These are phyloP conservation scores for Naja naja DNA, from an alignment of 2,113 vertebrate species.

Conservation along the genomic window DNA sequence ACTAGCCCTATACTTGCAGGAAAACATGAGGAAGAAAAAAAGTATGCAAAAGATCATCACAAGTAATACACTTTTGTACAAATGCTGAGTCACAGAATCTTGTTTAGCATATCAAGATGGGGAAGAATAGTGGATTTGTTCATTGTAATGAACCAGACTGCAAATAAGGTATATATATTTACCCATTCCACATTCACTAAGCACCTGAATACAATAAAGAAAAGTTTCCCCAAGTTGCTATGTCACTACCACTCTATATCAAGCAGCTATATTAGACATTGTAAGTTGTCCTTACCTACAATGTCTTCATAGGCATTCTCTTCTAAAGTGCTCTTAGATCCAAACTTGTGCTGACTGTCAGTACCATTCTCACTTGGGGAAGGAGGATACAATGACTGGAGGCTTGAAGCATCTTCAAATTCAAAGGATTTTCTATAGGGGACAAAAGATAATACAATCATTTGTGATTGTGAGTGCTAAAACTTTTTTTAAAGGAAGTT, in stretches of 20 bases:
- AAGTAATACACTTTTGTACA: neutral
- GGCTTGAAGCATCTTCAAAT: slow-evolving; percentile 87
- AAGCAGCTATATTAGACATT: rapidly evolving
- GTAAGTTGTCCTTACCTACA: slow-evolving; percentile 80
- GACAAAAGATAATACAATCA: slow-evolving; percentile 34
- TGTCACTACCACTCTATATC: neutral
- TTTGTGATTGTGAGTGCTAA: slow-evolving; percentile 11
- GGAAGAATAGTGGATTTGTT: neutral
- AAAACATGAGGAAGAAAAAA: neutral
- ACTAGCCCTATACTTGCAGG: neutral
- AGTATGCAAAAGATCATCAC: neutral
- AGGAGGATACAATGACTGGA: slow-evolving; percentile 83
- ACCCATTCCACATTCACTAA: slow-evolving; percentile 21
- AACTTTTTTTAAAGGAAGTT: neutral
- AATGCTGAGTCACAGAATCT: neutral
- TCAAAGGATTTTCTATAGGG: slow-evolving; percentile 87
- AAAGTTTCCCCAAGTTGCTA: neutral
- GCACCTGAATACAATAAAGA: slow-evolving; percentile 5
- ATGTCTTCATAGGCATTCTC: slow-evolving; percentile 98
- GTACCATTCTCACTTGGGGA: slow-evolving; percentile 93
- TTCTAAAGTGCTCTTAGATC: slow-evolving; percentile 96
- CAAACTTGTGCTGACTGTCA: slow-evolving; percentile 79
- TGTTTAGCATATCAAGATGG: neutral
- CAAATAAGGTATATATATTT: neutral
- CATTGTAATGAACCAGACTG: neutral